phyloP scores from a whole-genome alignment of 2,888 invertebrate species.

The Lobophora halterata region DNA sequence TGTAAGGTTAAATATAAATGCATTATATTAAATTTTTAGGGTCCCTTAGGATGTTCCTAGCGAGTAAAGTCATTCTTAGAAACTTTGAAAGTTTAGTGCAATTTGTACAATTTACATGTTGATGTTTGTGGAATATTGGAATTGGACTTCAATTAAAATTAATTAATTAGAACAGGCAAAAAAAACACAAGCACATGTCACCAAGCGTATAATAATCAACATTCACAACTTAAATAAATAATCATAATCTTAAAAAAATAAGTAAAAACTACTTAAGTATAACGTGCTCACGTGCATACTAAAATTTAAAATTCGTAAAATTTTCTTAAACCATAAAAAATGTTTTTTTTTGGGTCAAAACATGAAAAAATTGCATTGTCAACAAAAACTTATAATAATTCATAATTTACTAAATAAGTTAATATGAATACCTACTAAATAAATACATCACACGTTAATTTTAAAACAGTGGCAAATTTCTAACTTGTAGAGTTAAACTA shows the following conservation, averaged over 20 bases:
- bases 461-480: conserved; percentile 11
- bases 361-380: conserved; percentile 27
- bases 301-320: neutral
- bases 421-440: conserved; percentile 16
- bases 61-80: too few species aligned
- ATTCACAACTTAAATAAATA: conserved; percentile 70
- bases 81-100: too few species aligned
- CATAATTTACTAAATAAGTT: conserved; percentile 18
- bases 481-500: conserved; percentile 8
- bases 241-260: conserved; percentile 27
- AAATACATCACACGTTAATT: conserved; percentile 18
- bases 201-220: conserved; percentile 76
- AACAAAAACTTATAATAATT: conserved; percentile 20
- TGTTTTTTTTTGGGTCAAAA: neutral
- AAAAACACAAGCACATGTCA: conserved; percentile 63
- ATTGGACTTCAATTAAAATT: neutral
- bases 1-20: too few species aligned
- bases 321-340: neutral
- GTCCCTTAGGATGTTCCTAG: too few species aligned
- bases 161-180: conserved; percentile 33
- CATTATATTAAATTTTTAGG: too few species aligned
- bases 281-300: conserved; percentile 7
- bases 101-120: too few species aligned
- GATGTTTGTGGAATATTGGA: too few species aligned
- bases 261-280: conserved; percentile 6